Base-by-base conservation (phyloP, 2,888 invertebrate species). In the Scaptomyza caliginosa region DNA sequence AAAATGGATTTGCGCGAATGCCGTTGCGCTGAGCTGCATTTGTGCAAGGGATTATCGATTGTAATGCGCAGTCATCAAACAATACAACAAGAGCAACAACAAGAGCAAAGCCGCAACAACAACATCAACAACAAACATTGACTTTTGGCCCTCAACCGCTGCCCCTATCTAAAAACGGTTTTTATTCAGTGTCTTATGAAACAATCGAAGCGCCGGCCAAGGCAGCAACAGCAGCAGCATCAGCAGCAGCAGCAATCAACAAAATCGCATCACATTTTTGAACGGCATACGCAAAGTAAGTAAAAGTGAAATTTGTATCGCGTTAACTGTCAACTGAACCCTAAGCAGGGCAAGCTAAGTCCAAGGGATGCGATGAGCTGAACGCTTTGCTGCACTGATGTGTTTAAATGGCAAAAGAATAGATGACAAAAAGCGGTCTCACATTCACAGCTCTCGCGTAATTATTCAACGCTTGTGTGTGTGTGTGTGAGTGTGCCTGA, bases 251-350 rank as follows among this genome's bases (percentile, higher is more conserved):
- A 62, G 43, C 63, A 60, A 69, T 23, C 77, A 70, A 67, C 75
- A 76, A 62, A 78, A 78, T 80, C 68, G 68, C 75, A 71, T 63
- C 75, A 79, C 71, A 80, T 80, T 82, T 76, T 77, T 73, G 59
- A 74, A 83, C 71, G 83, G 83, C 75, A 83, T 85, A 80, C 86
- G 76, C 83, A 85, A 83, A 83, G 83, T 83, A 82, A 83, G 83
- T 83, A 64, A 60, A 56, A 70, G 55, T 54, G 19, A 58, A 26
- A 42, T 16, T 16, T 3, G 19, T 23, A 58, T 56, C 46, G 62
- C 55, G 28, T 59, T 58, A 63, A 77, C 70, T 77, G 83, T 66
- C 62, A 78, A 68, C 60, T 63, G 63, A 63, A 60, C 32, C 55
- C 43, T 28, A 16, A 28, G 32, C 28, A 21, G 8, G 19, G 45